A percentile compares a stretch with the other conserved stretches of the same genome.
Conservation (phyloP, 2,797 vertebrate genomes). For the Phoxinus dragarum region DNA sequence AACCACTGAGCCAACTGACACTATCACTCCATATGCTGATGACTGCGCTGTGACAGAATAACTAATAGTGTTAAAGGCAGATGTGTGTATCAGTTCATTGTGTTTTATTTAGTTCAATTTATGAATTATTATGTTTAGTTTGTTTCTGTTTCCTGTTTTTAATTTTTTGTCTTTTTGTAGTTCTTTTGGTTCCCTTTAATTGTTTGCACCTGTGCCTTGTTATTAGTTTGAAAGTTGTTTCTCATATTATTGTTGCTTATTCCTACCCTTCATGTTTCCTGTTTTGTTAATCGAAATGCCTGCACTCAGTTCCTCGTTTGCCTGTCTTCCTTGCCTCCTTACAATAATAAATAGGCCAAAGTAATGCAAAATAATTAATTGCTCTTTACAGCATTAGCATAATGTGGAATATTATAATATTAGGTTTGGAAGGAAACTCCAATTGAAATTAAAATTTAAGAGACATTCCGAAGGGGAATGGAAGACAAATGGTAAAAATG, state of each 20-base stretch:
- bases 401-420: neutral
- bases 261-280: neutral
- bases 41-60: neutral
- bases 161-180: neutral
- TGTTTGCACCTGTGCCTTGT: neutral
- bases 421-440: neutral
- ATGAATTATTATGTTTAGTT: neutral
- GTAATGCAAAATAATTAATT: neutral
- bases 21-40: neutral
- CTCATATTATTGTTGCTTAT: neutral
- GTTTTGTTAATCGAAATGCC: neutral
- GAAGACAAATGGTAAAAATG: neutral
- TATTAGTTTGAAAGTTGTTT: neutral
- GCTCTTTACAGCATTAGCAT: neutral
- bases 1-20: constrained; percentile 9
- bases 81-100: neutral
- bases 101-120: neutral
- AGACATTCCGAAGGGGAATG: neutral
- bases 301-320: neutral
- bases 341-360: neutral
- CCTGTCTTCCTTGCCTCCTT: neutral
- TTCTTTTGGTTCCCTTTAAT: neutral
- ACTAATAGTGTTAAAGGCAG: neutral
- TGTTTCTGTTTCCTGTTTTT: neutral
- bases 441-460: neutral